Base-by-base conservation (phyloP, 2,888 invertebrate species). In the Formica aserva region DNA sequence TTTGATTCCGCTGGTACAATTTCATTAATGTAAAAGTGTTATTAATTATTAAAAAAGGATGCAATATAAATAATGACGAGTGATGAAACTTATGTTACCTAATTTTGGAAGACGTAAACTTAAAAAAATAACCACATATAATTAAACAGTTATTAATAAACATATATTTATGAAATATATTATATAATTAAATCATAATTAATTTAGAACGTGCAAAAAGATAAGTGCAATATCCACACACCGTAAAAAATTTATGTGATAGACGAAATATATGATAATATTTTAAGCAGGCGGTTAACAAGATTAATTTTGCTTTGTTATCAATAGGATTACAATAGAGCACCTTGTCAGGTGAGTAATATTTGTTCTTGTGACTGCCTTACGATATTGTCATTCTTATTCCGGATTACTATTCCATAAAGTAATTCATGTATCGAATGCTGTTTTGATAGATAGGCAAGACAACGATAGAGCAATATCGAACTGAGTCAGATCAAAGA, bases 321-420 rank as follows among this genome's bases (percentile, higher is more conserved):
- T 35, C n/a, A 29, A 65, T 72, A 76, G 48, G 72, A 67, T 74
- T 60, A 69, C 45, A 78, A 82, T 82, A 57, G 35, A 32, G 32
- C 45, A 65, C 11, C 71, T 76, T 72, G n/a, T 60, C 38, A 71
- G 55, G 26, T 65, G 75, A 67, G 55, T 76, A 82, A 84, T 76
- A 35, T 29, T 38, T 13, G 38, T 41, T 67, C 26, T 63, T 62
- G 18, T 71, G 85, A 86, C 85, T 65, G 69, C 15, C 9, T 60
- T 41, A 32, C 57, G 84, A 84, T 86, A 86, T 41, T 69, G 84
- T 76, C 86, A 81, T 15, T 57, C 72, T 57, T 84, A 63, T 83
- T 22, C 71, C 45, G 66, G 67, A 82, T 86, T 82, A 84, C 35
- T 32, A 52, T 48, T 29, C 22, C 35, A 11, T 62, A n/a, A 48